Evolutionary conservation across 1,140 invertebrate species (phyloP).

Genomic region (Uloborus diversus): DNA sequence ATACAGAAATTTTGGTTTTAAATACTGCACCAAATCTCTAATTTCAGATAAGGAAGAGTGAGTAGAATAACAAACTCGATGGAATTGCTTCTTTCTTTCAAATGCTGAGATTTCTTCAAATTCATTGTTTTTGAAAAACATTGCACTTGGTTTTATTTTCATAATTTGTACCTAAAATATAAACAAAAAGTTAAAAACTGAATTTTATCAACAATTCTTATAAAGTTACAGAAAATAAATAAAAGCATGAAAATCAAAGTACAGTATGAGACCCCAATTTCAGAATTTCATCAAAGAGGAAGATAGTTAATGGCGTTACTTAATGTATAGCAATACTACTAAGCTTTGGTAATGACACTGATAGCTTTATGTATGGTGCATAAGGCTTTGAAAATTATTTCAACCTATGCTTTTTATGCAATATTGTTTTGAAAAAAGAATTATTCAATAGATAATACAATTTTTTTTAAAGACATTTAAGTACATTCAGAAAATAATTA

Average conservation of each 20-base stretch:
- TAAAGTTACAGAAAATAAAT: neutral
- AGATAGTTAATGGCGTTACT: too few species aligned
- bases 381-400: too few species aligned
- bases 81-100: neutral
- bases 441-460: too few species aligned
- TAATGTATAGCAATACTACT: too few species aligned
- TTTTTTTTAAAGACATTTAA: too few species aligned
- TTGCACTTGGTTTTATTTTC: conserved; percentile 23
- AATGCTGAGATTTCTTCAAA: neutral
- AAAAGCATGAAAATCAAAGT: neutral
- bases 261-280: too few species aligned
- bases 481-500: too few species aligned
- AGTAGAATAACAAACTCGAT: conserved; percentile 35
- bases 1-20: conserved; percentile 23
- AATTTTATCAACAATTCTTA: neutral
- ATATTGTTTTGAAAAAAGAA: too few species aligned
- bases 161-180: conserved; percentile 15
- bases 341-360: too few species aligned
- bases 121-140: neutral
- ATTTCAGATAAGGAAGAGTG: conserved; percentile 35
- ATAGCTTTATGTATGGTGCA: too few species aligned
- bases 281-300: neutral
- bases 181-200: neutral
- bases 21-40: conserved; percentile 29
- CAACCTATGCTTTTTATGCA: too few species aligned